Percentiles rank a stretch among this genome's conserved stretches.
Evolutionary conservation across 2,888 invertebrate species (phyloP).

Genomic region (Nomada flava): DNA sequence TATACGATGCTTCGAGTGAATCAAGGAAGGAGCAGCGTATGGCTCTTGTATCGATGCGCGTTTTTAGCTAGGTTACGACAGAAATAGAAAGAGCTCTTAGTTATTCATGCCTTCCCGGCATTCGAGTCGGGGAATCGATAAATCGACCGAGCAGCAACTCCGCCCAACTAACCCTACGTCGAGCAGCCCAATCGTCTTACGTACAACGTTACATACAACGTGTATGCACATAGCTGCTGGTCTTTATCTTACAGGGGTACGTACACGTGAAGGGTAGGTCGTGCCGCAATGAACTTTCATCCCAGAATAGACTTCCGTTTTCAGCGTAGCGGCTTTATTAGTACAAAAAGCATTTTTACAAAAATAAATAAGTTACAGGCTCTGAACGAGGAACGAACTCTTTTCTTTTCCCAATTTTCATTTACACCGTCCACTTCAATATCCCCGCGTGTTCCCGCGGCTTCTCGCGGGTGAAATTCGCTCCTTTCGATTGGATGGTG

Average conservation of each 20-base stretch:
- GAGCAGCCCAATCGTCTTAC: constrained; percentile 24
- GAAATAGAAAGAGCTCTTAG: constrained; percentile 79
- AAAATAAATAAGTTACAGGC: constrained; percentile 83
- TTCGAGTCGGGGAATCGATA: constrained; percentile 80
- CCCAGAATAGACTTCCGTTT: constrained; percentile 40
- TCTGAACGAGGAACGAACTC: constrained; percentile 67
- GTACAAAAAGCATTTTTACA: constrained; percentile 83
- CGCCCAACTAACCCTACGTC: constrained; percentile 73
- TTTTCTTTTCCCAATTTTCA: constrained; percentile 17
- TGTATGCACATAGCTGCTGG: neutral
- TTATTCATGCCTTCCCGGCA: constrained; percentile 81
- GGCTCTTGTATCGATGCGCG: constrained; percentile 49
- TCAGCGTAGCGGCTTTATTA: constrained; percentile 80
- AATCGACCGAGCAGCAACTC: constrained; percentile 74
- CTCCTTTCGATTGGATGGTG: constrained; percentile 31
- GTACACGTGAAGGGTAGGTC: constrained; percentile 17
- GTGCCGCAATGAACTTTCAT: neutral
- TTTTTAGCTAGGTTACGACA: constrained; percentile 68
- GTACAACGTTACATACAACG: constrained; percentile 2
- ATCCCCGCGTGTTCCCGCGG: constrained; percentile 1
- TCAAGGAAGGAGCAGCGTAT: constrained; percentile 11
- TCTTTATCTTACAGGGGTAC: neutral
- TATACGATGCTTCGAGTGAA: neutral
- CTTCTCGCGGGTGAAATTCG: constrained; percentile 18
- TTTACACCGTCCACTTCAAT: constrained; percentile 2